Conservation (phyloP, 2,888 invertebrate species). For the Drosophila nigritarsus region DNA sequence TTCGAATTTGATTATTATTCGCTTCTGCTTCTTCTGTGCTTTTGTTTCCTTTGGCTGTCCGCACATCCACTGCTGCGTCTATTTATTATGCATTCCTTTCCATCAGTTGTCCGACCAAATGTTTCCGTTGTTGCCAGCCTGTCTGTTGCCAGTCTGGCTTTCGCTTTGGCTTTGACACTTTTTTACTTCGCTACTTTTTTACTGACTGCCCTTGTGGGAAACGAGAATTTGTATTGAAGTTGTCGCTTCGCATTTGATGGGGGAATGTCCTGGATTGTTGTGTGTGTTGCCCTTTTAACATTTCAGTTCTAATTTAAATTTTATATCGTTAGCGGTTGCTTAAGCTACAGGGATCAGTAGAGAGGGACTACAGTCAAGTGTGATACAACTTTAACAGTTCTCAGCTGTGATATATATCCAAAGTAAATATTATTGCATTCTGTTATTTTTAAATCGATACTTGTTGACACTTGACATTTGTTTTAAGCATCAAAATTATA, state of each 20-base stretch:
- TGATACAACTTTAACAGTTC: constrained; percentile 12
- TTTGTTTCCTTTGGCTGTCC: constrained; percentile 5
- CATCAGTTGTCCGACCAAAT: constrained; percentile 59
- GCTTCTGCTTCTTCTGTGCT: constrained; percentile 27
- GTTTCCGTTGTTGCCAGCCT: constrained; percentile 37
- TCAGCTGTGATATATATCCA: constrained; percentile 2
- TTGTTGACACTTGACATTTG: neutral
- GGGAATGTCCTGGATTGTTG: constrained; percentile 7
- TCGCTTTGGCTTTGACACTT: constrained; percentile 50
- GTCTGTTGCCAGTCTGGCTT: constrained; percentile 53
- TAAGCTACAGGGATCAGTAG: neutral
- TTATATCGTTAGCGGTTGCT: constrained; percentile 49
- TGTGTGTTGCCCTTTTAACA: constrained; percentile 53
- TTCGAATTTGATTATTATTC: constrained; percentile 66
- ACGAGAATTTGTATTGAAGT: constrained; percentile 19
- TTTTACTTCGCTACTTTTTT: constrained; percentile 11
- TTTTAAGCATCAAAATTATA: neutral
- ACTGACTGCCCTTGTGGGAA: neutral
- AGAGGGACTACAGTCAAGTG: too few species aligned
- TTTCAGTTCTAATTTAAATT: constrained; percentile 72
- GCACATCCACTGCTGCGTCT: constrained; percentile 23
- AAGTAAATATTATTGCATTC: constrained; percentile 39
- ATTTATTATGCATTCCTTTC: constrained; percentile 65
- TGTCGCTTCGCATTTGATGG: constrained; percentile 38
- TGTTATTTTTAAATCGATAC: neutral